phyloP scores from a whole-genome alignment of 2,888 invertebrate species.

The Heliconius sara region DNA sequence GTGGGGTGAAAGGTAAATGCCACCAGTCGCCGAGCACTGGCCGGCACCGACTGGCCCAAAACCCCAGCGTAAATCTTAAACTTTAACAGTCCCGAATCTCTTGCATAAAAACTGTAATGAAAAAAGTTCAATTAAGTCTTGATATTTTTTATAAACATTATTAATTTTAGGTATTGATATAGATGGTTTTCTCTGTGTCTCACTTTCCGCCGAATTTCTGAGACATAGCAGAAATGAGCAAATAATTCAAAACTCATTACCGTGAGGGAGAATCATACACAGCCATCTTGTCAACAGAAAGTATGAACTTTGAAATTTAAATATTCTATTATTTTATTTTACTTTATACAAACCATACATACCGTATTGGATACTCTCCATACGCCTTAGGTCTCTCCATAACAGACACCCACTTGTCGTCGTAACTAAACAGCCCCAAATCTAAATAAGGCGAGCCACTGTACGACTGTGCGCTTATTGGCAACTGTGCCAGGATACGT shows the following conservation, averaged over 20 bases:
- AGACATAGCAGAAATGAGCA: background rate
- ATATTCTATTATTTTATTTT: too few relatives aligned
- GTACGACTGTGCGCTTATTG: slow-evolving; percentile 97
- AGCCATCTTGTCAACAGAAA: too few relatives aligned
- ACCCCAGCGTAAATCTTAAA: slow-evolving; percentile 95
- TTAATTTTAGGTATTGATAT: background rate
- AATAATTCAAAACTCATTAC: background rate
- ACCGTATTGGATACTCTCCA: slow-evolving; percentile 96
- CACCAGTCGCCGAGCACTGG: slow-evolving; percentile 90
- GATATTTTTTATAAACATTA: background rate
- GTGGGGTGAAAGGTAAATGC: slow-evolving; percentile 98
- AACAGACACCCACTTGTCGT: slow-evolving; percentile 97
- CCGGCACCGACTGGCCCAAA: slow-evolving; percentile 88
- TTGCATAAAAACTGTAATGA: slow-evolving; percentile 88
- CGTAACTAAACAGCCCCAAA: slow-evolving; percentile 95
- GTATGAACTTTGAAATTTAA: background rate
- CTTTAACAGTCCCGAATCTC: slow-evolving; percentile 91
- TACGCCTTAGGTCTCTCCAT: slow-evolving; percentile 97
- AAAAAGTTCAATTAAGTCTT: background rate
- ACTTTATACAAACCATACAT: slow-evolving; percentile 46
- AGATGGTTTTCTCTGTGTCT: background rate
- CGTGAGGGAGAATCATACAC: too few relatives aligned
- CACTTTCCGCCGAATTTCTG: background rate
- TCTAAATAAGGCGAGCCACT: slow-evolving; percentile 97
- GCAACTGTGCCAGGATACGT: slow-evolving; percentile 94